These are phyloP conservation scores for Xenopus petersii DNA, from an alignment of 2,797 vertebrate species.

Conservation along the genomic window DNA sequence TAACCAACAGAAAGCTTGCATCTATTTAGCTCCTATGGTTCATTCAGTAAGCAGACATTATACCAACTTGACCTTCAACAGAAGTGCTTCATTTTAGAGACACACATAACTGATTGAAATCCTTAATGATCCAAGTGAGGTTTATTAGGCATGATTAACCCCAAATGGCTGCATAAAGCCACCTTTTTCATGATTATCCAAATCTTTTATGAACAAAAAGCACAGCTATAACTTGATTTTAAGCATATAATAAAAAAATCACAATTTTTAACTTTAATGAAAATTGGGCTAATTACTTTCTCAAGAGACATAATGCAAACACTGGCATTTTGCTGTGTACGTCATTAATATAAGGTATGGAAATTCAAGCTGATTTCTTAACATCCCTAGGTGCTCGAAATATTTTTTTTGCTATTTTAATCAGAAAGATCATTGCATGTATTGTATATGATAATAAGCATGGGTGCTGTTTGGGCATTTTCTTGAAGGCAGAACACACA, in stretches of 20 bases:
- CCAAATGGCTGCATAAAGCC: slow-evolving; percentile 45
- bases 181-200: slow-evolving; percentile 41
- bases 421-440: too few relatives aligned
- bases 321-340: slow-evolving; percentile 6
- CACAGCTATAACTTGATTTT: slow-evolving; percentile 24
- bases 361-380: not conserved
- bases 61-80: slow-evolving; percentile 46
- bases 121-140: slow-evolving; percentile 48
- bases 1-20: slow-evolving; percentile 24
- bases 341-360: slow-evolving; percentile 3
- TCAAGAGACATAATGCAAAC: slow-evolving; percentile 17
- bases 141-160: slow-evolving; percentile 44
- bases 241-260: slow-evolving; percentile 20
- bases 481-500: too few relatives aligned
- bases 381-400: too few relatives aligned
- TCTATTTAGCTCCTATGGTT: slow-evolving; percentile 47
- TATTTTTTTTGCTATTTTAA: too few relatives aligned
- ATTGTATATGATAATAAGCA: too few relatives aligned
- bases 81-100: slow-evolving; percentile 30
- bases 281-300: slow-evolving; percentile 28
- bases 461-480: too few relatives aligned
- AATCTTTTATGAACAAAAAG: slow-evolving; percentile 44
- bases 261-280: slow-evolving; percentile 29
- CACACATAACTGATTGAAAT: slow-evolving; percentile 44
- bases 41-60: slow-evolving; percentile 43